Evolutionary conservation across 2,888 invertebrate genomes (phyloP).

Genomic region (Athalia cordata): DNA sequence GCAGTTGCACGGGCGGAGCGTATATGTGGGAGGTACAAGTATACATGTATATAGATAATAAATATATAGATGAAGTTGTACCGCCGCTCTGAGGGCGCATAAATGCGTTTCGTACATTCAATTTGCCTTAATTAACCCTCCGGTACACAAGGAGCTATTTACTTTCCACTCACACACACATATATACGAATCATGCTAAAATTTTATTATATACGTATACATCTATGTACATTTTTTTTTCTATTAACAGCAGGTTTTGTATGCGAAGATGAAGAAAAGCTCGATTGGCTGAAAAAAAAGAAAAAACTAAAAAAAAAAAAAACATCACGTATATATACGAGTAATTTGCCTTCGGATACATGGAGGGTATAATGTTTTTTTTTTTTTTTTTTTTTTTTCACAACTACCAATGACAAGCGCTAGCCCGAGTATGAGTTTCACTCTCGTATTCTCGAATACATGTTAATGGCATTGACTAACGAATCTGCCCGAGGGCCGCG

Average conservation of each 20-base stretch:
- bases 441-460: no score
- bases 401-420: no score
- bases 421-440: no score
- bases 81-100: neutral
- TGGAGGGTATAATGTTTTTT: neutral
- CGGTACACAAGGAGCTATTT: neutral
- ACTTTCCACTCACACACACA: neutral
- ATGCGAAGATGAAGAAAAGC: neutral
- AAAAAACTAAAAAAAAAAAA: neutral
- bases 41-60: no score
- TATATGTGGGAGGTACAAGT: no score
- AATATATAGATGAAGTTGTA: neutral
- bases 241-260: neutral
- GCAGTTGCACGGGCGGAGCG: no score
- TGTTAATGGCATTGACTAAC: no score
- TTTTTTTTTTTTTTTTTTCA: no score
- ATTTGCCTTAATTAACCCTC: constrained; percentile 3
- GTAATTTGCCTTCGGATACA: neutral
- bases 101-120: neutral
- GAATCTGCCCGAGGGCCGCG: no score
- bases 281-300: neutral
- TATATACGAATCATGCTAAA: no score
- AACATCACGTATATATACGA: neutral
- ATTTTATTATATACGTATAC: no score
- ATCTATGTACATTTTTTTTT: no score